Evolutionary conservation across 2,888 invertebrate species (phyloP).

Genomic region (Conops quadrifasciatus): DNA sequence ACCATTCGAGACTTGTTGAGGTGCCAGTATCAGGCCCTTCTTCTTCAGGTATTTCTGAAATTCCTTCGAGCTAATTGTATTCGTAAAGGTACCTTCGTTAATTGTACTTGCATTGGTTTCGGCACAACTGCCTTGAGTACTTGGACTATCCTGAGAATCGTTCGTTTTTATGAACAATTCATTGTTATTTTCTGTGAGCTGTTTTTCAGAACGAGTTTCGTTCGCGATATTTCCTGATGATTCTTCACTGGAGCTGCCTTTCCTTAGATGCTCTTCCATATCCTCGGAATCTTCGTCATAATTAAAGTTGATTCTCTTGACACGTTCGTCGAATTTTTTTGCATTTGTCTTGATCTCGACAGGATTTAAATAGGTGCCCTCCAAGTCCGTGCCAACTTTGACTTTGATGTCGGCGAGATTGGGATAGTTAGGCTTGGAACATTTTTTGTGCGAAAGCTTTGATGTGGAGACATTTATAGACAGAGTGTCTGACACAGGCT

Average conservation of each 20-base stretch:
- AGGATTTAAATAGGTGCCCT: constrained; percentile 60
- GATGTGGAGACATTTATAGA: constrained; percentile 37
- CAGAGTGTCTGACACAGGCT: constrained; percentile 50
- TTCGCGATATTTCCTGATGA: constrained; percentile 43
- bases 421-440: constrained; percentile 63
- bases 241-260: constrained; percentile 62
- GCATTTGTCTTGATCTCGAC: constrained; percentile 64
- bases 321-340: constrained; percentile 64
- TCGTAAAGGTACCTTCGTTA: constrained; percentile 56
- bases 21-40: constrained; percentile 61
- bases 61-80: constrained; percentile 63
- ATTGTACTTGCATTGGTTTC: constrained; percentile 16
- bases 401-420: constrained; percentile 63
- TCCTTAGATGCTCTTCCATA: constrained; percentile 59
- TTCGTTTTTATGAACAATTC: constrained; percentile 62
- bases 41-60: constrained; percentile 63
- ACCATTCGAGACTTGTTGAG: constrained; percentile 51
- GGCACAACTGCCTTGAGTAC: constrained; percentile 10
- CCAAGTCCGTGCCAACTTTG: constrained; percentile 60
- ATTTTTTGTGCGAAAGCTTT: constrained; percentile 59
- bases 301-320: constrained; percentile 60
- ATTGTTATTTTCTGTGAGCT: constrained; percentile 20
- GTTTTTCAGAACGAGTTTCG: constrained; percentile 10
- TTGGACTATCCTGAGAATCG: constrained; percentile 58
- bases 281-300: constrained; percentile 65